Percentiles rank a stretch among this genome's conserved stretches.
These are phyloP conservation scores for Poeciliopsis infans DNA, from an alignment of 2,797 vertebrate genomes.

Conservation along the genomic window DNA sequence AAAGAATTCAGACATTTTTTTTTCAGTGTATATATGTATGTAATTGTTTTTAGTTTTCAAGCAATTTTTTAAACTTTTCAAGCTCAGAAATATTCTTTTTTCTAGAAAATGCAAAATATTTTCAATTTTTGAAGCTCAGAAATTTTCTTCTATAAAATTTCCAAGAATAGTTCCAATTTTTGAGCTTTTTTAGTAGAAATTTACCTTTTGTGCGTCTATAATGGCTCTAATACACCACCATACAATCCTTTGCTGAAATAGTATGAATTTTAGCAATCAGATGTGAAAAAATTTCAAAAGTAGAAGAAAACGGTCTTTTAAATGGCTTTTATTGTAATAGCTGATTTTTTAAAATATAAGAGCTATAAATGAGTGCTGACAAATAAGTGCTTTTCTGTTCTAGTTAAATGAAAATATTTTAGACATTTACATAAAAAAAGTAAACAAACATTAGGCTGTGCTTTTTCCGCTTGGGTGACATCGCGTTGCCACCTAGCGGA, in stretches of 20 bases:
- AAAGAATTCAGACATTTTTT: too few species aligned
- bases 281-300: neutral
- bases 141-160: too few species aligned
- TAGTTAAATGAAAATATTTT: conserved; percentile 27
- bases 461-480: conserved; percentile 4
- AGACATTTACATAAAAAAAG: conserved; percentile 44
- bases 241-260: conserved; percentile 4
- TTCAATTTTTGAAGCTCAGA: too few species aligned
- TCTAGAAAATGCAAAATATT: too few species aligned
- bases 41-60: too few species aligned
- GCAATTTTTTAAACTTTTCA: too few species aligned
- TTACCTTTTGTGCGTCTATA: too few species aligned
- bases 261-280: neutral
- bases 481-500: conserved; percentile 56
- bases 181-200: too few species aligned
- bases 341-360: conserved; percentile 18
- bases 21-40: too few species aligned
- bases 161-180: too few species aligned
- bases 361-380: conserved; percentile 22
- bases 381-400: conserved; percentile 31
- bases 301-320: conserved; percentile 20
- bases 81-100: too few species aligned
- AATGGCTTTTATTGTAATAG: conserved; percentile 52
- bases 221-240: too few species aligned
- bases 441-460: neutral